phyloP scores from a whole-genome alignment of 2,888 invertebrate species.

The Drosophila anomalata region DNA sequence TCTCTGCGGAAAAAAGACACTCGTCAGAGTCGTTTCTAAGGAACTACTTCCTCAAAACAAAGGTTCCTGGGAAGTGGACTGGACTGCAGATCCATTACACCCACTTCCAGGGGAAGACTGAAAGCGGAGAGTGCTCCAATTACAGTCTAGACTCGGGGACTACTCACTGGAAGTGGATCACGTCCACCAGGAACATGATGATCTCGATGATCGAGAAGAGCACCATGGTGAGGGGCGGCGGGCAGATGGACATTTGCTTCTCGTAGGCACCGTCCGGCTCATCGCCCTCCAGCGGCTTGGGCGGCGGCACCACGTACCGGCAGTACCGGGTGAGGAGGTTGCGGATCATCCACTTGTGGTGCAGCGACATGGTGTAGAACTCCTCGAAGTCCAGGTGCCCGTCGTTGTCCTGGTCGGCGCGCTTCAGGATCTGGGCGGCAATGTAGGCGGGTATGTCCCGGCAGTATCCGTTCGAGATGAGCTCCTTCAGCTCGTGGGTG shows the following conservation, averaged over 20 bases:
- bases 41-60: neutral
- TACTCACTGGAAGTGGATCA: conserved; percentile 83
- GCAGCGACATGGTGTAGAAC: conserved; percentile 87
- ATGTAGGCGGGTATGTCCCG: conserved; percentile 89
- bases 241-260: conserved; percentile 96
- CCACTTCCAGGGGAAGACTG: neutral
- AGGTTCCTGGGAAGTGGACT: neutral
- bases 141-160: neutral
- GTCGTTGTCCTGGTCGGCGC: conserved; percentile 87
- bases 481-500: conserved; percentile 86
- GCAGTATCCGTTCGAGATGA: conserved; percentile 81
- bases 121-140: neutral
- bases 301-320: conserved; percentile 81
- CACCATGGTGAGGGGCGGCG: conserved; percentile 96
- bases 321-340: conserved; percentile 81
- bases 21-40: neutral
- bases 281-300: conserved; percentile 81
- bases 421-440: conserved; percentile 87
- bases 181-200: conserved; percentile 86
- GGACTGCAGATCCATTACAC: neutral
- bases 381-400: conserved; percentile 88
- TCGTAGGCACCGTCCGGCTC: conserved; percentile 91
- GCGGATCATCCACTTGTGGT: conserved; percentile 84
- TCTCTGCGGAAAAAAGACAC: conserved; percentile 66
- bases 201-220: conserved; percentile 95